phyloP scores from a whole-genome alignment of 2,888 invertebrate genomes.

The Osmoderma eremita region DNA sequence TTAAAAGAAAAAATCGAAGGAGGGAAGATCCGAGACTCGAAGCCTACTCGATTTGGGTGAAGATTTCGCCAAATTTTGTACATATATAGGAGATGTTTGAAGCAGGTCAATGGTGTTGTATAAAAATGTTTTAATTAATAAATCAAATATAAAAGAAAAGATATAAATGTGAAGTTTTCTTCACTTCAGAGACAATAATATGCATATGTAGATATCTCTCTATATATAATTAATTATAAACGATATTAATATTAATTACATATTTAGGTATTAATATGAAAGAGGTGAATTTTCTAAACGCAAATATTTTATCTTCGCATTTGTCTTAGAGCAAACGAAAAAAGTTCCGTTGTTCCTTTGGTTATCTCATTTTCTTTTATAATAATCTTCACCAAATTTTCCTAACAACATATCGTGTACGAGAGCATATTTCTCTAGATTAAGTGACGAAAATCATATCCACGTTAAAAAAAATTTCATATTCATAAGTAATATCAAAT shows the following conservation, averaged over 20 bases:
- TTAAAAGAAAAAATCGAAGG: neutral
- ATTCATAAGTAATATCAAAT: conserved; percentile 32
- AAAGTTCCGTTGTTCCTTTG: neutral
- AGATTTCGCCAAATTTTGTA: conserved; percentile 5
- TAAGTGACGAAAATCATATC: conserved; percentile 33
- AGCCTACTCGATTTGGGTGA: too few relatives aligned
- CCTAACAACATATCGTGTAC: conserved; percentile 10
- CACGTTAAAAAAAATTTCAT: conserved; percentile 29
- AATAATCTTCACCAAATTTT: neutral
- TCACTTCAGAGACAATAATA: conserved; percentile 40
- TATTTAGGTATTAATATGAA: too few relatives aligned
- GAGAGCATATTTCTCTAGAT: conserved; percentile 2
- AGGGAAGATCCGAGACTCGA: too few relatives aligned
- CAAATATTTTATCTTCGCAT: too few relatives aligned
- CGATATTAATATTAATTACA: neutral
- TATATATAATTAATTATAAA: too few relatives aligned
- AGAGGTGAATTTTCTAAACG: too few relatives aligned
- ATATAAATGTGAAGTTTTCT: conserved; percentile 8
- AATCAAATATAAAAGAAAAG: too few relatives aligned
- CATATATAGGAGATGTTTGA: conserved; percentile 16
- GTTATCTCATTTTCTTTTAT: neutral
- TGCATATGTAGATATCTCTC: conserved; percentile 34
- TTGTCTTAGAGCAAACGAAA: neutral
- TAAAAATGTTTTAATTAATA: too few relatives aligned
- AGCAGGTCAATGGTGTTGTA: neutral